phyloP scores from a whole-genome alignment of 2,113 vertebrate species.

The Psilopsiagon aymara region DNA sequence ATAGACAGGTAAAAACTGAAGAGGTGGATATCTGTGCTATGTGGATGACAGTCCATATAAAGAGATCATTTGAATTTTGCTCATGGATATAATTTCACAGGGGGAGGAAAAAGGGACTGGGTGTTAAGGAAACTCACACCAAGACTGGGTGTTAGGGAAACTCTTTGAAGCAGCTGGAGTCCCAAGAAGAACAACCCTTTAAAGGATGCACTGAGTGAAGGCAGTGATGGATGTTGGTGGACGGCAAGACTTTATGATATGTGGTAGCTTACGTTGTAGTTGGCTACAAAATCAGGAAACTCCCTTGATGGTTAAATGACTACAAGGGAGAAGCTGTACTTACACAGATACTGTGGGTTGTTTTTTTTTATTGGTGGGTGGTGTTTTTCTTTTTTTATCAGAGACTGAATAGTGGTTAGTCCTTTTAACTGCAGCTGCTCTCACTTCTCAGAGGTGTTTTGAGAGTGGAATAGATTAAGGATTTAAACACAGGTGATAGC shows the following conservation, averaged over 20 bases:
- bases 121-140: neutral
- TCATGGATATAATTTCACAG: neutral
- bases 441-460: conserved; percentile 14
- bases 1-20: neutral
- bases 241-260: neutral
- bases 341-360: neutral
- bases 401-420: neutral
- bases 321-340: neutral
- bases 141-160: neutral
- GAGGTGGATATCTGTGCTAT: neutral
- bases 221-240: neutral
- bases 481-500: conserved; percentile 54
- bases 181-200: neutral
- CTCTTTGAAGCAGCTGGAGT: neutral
- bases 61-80: neutral
- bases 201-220: neutral
- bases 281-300: neutral
- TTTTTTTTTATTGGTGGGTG: neutral
- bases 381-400: neutral
- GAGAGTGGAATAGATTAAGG: conserved; percentile 15
- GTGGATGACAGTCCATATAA: neutral
- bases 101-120: neutral
- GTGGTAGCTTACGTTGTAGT: neutral
- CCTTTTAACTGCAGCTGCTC: conserved; percentile 43
- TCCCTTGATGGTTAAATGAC: neutral